phyloP scores from a whole-genome alignment of 2,797 vertebrate species.

The Pristis pectinata region DNA sequence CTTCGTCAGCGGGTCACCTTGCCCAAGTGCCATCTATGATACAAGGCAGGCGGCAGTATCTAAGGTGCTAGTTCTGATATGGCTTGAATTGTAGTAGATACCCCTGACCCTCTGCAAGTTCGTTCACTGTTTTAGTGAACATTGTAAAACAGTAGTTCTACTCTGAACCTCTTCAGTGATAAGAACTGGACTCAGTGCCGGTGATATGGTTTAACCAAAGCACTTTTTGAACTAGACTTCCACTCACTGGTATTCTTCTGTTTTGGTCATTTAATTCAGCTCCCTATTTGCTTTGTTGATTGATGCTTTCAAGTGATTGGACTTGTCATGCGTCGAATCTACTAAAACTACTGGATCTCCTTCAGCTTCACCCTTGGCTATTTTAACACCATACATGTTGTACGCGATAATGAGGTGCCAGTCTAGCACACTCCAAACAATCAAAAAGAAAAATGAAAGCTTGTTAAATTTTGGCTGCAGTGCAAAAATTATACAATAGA shows the following conservation, averaged over 20 bases:
- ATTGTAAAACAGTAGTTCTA: not conserved
- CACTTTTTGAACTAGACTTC: not conserved
- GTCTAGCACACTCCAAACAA: not conserved
- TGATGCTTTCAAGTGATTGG: not conserved
- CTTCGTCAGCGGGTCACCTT: no score
- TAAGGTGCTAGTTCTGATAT: no score
- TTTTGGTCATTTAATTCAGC: not conserved
- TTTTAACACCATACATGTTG: not conserved
- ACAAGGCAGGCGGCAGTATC: no score
- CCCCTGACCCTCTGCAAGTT: no score
- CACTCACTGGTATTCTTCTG: not conserved
- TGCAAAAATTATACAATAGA: constrained; percentile 33
- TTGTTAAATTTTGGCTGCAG: constrained; percentile 36
- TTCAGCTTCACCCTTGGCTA: not conserved
- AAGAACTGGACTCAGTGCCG: not conserved
- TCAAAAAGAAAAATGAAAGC: constrained; percentile 30
- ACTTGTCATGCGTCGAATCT: not conserved
- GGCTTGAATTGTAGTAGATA: no score
- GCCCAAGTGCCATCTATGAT: no score
- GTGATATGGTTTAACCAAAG: not conserved
- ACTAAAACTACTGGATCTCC: not conserved
- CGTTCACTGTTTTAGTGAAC: not conserved
- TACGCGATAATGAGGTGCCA: constrained; percentile 26
- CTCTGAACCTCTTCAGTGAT: not conserved
- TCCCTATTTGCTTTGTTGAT: constrained; percentile 15